These are phyloP conservation scores for Coracopsis vasa DNA, from an alignment of 2,113 vertebrate species.

Conservation along the genomic window DNA sequence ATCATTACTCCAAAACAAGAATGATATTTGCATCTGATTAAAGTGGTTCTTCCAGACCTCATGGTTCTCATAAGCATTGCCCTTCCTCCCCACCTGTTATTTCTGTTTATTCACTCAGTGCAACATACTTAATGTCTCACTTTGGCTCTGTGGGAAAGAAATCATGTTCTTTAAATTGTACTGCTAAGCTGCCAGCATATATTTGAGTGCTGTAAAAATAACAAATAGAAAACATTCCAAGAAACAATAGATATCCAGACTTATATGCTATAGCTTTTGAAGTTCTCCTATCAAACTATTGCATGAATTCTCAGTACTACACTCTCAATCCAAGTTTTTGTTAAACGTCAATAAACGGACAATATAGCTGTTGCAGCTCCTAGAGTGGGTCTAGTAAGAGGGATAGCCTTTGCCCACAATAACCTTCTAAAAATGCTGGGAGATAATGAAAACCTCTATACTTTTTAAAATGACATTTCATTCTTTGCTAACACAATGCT, in stretches of 20 bases:
- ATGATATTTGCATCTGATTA: neutral
- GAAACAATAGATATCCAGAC: neutral
- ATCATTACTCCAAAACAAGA: neutral
- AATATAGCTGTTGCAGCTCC: neutral
- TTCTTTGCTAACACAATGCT: constrained; percentile 24
- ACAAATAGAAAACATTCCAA: neutral
- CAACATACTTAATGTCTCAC: neutral
- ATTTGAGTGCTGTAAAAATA: neutral
- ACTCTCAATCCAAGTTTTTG: neutral
- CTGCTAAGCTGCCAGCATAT: neutral
- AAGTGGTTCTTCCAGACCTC: neutral
- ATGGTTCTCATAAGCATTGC: neutral
- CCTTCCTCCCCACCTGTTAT: neutral
- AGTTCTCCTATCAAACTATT: neutral
- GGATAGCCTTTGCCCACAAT: neutral
- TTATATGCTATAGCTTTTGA: neutral
- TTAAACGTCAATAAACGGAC: neutral
- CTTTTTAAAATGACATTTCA: neutral
- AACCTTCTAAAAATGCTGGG: neutral
- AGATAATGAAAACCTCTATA: neutral
- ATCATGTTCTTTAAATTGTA: neutral
- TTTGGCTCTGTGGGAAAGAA: neutral
- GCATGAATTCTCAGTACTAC: neutral
- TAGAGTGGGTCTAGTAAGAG: neutral
- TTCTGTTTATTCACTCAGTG: neutral